Conservation (phyloP, 2,797 vertebrate species). For the Botia kubotai region DNA sequence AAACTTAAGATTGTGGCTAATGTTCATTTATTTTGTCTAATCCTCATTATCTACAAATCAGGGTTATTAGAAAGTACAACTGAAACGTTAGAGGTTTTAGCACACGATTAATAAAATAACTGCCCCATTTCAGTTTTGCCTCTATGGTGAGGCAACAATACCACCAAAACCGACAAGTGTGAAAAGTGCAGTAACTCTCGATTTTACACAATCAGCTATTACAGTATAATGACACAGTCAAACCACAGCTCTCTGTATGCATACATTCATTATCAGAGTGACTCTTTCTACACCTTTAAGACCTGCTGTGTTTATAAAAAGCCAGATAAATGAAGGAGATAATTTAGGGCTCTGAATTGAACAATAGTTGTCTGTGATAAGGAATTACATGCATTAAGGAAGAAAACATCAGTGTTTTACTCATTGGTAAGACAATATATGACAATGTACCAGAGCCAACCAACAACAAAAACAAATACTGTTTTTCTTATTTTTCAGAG, state of each 20-base stretch:
- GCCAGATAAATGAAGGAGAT: constrained; percentile 25
- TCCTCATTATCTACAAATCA: constrained; percentile 1
- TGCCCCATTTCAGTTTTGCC: constrained; percentile 6
- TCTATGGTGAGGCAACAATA: constrained; percentile 6
- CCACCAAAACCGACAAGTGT: constrained; percentile 3
- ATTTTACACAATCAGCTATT: constrained; percentile 30
- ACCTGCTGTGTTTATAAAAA: constrained; percentile 23
- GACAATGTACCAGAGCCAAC: constrained; percentile 32
- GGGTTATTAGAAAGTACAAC: constrained; percentile 9
- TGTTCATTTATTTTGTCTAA: not conserved
- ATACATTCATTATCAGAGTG: constrained; percentile 61
- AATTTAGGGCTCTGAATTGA: constrained; percentile 21
- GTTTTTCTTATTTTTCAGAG: not conserved
- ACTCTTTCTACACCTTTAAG: constrained; percentile 31
- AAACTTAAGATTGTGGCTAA: not conserved
- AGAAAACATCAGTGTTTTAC: constrained; percentile 27
- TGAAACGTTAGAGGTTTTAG: constrained; percentile 29
- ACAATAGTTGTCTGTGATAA: not conserved
- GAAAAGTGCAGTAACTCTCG: constrained; percentile 32
- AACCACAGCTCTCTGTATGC: constrained; percentile 41
- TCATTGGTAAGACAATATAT: constrained; percentile 5
- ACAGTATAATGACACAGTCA: constrained; percentile 39
- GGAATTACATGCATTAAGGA: constrained; percentile 3
- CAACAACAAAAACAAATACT: not conserved
- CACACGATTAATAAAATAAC: constrained; percentile 12